phyloP scores from a whole-genome alignment of 1,140 invertebrate genomes.

The Drosophila oshimai region DNA sequence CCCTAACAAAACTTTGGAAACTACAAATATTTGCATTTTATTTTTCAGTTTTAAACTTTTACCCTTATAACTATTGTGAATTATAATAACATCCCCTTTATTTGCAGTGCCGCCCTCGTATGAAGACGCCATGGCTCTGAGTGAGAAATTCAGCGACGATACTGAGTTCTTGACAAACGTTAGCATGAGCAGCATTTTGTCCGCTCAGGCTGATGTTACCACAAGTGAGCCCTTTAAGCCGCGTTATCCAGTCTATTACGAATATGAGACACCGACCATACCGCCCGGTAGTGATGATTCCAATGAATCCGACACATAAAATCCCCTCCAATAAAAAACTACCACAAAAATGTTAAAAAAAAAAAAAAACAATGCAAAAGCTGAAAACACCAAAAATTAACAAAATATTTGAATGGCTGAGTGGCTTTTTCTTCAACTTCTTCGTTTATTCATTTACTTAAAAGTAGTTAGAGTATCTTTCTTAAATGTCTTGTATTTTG shows the following conservation, averaged over 20 bases:
- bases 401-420: constrained; percentile 65
- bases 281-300: constrained; percentile 83
- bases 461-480: constrained; percentile 52
- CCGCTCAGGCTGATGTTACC: constrained; percentile 68
- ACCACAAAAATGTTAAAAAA: constrained; percentile 17
- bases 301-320: constrained; percentile 78
- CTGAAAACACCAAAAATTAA: constrained; percentile 36
- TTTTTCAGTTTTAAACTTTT: neutral
- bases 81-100: neutral
- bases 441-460: constrained; percentile 56
- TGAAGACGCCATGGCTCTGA: constrained; percentile 80
- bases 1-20: too few species aligned
- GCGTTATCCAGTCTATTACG: constrained; percentile 82
- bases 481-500: constrained; percentile 22
- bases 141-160: constrained; percentile 81
- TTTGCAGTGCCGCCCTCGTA: constrained; percentile 76
- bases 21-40: too few species aligned
- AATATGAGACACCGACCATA: constrained; percentile 82
- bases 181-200: constrained; percentile 80
- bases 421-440: constrained; percentile 63
- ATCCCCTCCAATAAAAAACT: constrained; percentile 30
- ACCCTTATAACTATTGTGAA: too few species aligned
- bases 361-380: constrained; percentile 19
- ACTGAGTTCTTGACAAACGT: constrained; percentile 76
- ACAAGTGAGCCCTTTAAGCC: constrained; percentile 80